Conservation (phyloP, 2,113 vertebrate genomes). For the Neoarius graeffei region DNA sequence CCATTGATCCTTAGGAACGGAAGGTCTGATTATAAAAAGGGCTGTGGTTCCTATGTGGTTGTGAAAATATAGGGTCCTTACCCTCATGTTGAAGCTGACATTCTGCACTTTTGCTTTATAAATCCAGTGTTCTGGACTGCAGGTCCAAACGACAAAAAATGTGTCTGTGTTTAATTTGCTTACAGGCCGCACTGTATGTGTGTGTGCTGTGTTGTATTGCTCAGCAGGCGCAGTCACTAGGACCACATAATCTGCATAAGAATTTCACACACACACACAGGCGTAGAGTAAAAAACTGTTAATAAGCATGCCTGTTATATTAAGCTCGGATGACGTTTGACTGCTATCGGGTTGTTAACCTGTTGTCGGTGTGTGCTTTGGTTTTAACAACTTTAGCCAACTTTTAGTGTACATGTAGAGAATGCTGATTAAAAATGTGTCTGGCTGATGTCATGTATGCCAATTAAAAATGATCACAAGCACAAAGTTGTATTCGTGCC, state of each 20-base stretch:
- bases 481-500: not conserved
- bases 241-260: slow-evolving; percentile 45
- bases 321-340: slow-evolving; percentile 43
- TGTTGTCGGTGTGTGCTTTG: not conserved
- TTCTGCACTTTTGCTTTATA: slow-evolving; percentile 18
- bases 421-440: not conserved
- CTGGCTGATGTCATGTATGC: not conserved
- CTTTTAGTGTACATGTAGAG: not conserved
- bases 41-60: not conserved
- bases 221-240: slow-evolving; percentile 43
- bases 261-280: slow-evolving; percentile 46
- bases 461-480: not conserved
- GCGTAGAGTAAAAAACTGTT: slow-evolving; percentile 41
- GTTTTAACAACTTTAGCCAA: slow-evolving; percentile 14
- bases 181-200: slow-evolving; percentile 8
- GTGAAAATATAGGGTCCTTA: not conserved
- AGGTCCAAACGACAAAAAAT: slow-evolving; percentile 7
- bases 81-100: not conserved
- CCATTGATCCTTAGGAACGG: slow-evolving; percentile 2
- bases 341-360: slow-evolving; percentile 24
- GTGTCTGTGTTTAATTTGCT: slow-evolving; percentile 26
- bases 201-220: slow-evolving; percentile 29
- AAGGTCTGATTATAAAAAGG: not conserved
- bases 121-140: not conserved
- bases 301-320: slow-evolving; percentile 43